Percentiles rank a stretch among this genome's conserved stretches.
phyloP scores from a whole-genome alignment of 2,797 vertebrate genomes.

The Sebastes vulpes region DNA sequence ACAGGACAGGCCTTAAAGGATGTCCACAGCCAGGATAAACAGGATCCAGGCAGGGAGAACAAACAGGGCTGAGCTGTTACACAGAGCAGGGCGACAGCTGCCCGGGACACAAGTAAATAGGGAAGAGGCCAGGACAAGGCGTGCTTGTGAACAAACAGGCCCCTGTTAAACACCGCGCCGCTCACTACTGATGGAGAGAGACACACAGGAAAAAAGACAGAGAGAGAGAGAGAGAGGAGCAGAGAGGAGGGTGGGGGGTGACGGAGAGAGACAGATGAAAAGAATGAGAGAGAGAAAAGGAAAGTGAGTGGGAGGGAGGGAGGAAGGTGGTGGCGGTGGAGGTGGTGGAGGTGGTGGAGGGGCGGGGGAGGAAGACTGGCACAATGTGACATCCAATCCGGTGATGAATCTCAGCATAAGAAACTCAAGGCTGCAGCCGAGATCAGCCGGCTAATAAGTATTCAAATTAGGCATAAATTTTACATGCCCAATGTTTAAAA shows the following conservation, averaged over 20 bases:
- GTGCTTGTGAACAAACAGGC: conserved; percentile 90
- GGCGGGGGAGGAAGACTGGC: conserved; percentile 55
- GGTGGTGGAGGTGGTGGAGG: conserved; percentile 16
- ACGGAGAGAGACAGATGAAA: conserved; percentile 41
- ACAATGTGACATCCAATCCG: conserved; percentile 87
- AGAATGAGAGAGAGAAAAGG: conserved; percentile 56
- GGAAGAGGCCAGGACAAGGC: conserved; percentile 86
- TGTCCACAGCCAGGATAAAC: conserved; percentile 83
- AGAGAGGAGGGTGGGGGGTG: conserved; percentile 10
- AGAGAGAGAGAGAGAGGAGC: conserved; percentile 78
- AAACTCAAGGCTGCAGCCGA: conserved; percentile 94
- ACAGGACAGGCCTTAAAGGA: conserved; percentile 80
- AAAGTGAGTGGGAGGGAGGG: conserved; percentile 78
- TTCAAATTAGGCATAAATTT: conserved; percentile 99
- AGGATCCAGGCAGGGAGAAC: conserved; percentile 79
- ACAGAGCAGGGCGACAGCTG: conserved; percentile 85
- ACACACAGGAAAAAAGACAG: conserved; percentile 69
- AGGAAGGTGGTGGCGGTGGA: conserved; percentile 23
- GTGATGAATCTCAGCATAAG: conserved; percentile 93
- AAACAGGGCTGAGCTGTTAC: conserved; percentile 81
- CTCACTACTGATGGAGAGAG: conserved; percentile 71
- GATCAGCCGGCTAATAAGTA: conserved; percentile 98
- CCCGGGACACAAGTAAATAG: conserved; percentile 85
- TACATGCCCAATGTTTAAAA: conserved; percentile 99
- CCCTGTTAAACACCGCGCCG: conserved; percentile 79